Evolutionary conservation across 2,797 vertebrate species (phyloP).

Genomic region (Onychomys arenicola): DNA sequence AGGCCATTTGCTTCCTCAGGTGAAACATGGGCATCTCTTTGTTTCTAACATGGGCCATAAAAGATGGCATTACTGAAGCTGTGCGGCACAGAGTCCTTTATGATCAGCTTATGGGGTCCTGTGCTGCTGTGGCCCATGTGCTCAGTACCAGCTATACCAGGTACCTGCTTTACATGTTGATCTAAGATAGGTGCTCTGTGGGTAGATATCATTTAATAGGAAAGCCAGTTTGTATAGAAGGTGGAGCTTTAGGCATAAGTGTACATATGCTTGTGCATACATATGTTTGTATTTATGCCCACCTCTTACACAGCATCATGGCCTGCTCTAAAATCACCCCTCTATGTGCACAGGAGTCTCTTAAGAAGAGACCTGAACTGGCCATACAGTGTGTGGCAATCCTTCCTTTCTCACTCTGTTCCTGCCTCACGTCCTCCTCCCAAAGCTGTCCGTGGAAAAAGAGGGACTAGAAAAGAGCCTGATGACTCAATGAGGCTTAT

Average conservation of each 20-base stretch:
- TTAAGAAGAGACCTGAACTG: neutral
- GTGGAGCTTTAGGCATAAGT: fast-evolving
- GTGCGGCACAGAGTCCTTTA: neutral
- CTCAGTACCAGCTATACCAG: neutral
- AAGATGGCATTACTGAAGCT: too few species aligned
- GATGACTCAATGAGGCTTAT: neutral
- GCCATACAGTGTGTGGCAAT: fast-evolving
- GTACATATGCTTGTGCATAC: neutral
- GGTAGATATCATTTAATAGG: neutral
- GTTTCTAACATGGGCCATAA: neutral
- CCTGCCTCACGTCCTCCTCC: neutral
- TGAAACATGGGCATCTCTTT: neutral
- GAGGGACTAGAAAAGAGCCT: neutral
- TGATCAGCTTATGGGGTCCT: neutral
- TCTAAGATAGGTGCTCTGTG: neutral
- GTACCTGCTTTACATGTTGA: neutral
- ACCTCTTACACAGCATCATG: neutral
- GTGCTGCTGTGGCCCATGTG: too few species aligned
- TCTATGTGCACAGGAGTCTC: neutral
- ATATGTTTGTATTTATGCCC: neutral
- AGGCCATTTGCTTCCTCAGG: neutral
- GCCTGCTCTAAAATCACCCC: neutral
- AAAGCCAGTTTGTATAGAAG: neutral
- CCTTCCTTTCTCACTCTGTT: neutral
- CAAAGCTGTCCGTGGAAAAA: neutral